Conservation (phyloP, 1,140 invertebrate genomes). For the Babylonia areolata region DNA sequence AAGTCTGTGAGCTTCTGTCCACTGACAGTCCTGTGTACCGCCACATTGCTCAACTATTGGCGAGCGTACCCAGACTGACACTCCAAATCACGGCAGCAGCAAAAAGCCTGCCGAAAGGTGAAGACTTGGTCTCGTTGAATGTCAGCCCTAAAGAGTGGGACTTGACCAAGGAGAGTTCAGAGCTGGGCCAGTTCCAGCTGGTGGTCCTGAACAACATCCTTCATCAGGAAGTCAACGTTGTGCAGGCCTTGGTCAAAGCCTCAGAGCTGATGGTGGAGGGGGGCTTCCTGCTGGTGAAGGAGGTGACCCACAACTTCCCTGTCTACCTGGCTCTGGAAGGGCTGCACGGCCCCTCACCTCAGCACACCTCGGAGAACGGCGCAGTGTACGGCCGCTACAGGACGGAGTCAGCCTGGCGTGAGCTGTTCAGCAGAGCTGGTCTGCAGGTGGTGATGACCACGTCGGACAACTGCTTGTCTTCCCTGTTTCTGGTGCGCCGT, state of each 20-base stretch:
- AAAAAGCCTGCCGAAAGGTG: slow-evolving; percentile 60
- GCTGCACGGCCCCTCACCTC: slow-evolving; percentile 69
- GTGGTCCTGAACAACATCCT: slow-evolving; percentile 73
- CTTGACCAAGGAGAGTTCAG: slow-evolving; percentile 43
- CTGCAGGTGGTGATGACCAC: slow-evolving; percentile 74
- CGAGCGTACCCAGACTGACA: slow-evolving; percentile 73
- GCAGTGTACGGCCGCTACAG: slow-evolving; percentile 71
- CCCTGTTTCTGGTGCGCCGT: slow-evolving; percentile 69
- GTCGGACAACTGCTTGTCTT: slow-evolving; percentile 68
- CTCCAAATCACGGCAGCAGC: slow-evolving; percentile 74
- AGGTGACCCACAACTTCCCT: slow-evolving; percentile 79
- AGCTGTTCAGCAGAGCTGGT: slow-evolving; percentile 74
- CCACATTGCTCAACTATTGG: slow-evolving; percentile 61
- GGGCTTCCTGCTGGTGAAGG: slow-evolving; percentile 88
- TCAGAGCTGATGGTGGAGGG: slow-evolving; percentile 81
- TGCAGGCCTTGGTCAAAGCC: slow-evolving; percentile 74
- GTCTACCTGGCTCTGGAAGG: slow-evolving; percentile 55
- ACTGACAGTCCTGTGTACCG: slow-evolving; percentile 60
- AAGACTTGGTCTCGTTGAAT: slow-evolving; percentile 64
- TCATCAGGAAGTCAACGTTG: slow-evolving; percentile 71
- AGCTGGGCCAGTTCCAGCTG: slow-evolving; percentile 66
- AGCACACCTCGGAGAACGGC: slow-evolving; percentile 30
- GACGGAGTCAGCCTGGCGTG: slow-evolving; percentile 63
- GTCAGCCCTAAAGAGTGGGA: slow-evolving; percentile 70
- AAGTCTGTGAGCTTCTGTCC: slow-evolving; percentile 83